These are phyloP conservation scores for Rhyacichthys aspro DNA, from an alignment of 2,797 vertebrate species.

Conservation along the genomic window DNA sequence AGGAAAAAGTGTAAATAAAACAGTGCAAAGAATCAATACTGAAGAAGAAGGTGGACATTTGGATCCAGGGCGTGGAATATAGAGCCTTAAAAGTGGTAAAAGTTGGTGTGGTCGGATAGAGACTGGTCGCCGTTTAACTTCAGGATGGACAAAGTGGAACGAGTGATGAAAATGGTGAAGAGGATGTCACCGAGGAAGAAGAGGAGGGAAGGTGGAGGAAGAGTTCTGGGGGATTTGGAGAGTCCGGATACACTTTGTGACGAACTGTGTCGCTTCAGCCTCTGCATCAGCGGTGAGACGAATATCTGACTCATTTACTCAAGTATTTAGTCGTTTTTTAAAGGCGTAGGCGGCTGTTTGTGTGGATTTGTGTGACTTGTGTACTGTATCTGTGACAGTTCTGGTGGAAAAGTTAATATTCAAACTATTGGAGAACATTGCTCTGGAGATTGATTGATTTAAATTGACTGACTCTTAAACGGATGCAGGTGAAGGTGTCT, in stretches of 20 bases:
- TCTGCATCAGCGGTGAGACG: conserved; percentile 87
- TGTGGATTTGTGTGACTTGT: too few species aligned
- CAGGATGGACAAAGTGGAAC: conserved; percentile 85
- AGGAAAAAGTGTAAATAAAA: too few species aligned
- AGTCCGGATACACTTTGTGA: conserved; percentile 83
- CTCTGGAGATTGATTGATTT: too few species aligned
- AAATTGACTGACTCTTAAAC: too few species aligned
- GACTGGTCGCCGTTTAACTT: background rate
- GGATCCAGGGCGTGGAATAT: background rate
- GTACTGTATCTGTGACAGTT: too few species aligned
- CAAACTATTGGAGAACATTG: too few species aligned
- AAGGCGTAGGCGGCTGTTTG: too few species aligned
- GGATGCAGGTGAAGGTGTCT: too few species aligned
- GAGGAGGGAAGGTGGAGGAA: conserved; percentile 81
- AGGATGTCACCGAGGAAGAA: conserved; percentile 87
- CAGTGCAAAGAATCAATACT: background rate
- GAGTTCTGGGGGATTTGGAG: conserved; percentile 78
- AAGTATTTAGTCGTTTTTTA: too few species aligned
- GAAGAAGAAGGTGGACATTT: background rate
- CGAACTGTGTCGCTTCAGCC: conserved; percentile 84
- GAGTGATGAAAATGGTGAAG: conserved; percentile 86
- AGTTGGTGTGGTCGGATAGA: background rate
- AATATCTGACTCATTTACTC: too few species aligned
- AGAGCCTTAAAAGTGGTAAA: background rate
- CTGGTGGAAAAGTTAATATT: too few species aligned